Base-by-base conservation (phyloP, 2,797 vertebrate genomes). In the Orestias chungarensis region DNA sequence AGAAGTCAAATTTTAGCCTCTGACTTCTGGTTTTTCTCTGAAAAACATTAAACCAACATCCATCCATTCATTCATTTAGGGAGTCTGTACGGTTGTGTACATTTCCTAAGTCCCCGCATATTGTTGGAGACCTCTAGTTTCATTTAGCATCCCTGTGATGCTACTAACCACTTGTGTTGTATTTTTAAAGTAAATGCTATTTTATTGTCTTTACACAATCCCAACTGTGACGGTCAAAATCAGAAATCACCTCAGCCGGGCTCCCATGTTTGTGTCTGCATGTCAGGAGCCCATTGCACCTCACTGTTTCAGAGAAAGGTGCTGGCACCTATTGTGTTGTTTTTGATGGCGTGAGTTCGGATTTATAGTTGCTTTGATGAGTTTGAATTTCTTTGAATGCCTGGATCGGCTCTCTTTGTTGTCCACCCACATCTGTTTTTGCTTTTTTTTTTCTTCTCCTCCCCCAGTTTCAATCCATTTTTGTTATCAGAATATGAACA, bases 301-400 rank as follows among this genome's bases (percentile, higher is more conserved):
- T 75, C 70, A 79, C 72, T 86, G 83, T 82, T 75, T 46, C 44
- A 52, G 29, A 82, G 84, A 91, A 93, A 83, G 83, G 91, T 88
- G 82, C 44, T 76, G 83, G 82, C 80, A 57, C 54, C 78, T 67
- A 66, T 66, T 78, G 42, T 91, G 88, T n/a, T 82, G 87, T 74
- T 31, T 75, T 79, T 83, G 66, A 75, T 75, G 46, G 50, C 69
- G 1, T 40, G 8, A 8, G 59, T 78, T 81, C 27, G 83, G 76
- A 46, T 91, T 87, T 89, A 77, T 89, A 79, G 85, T 89, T 82
- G 82, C 64, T 87, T 81, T 4, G 82, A 83, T 84, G 52, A 85
- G 40, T 84, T 52, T 6, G 29, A 33, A 46, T 78, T 91, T 89
- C 85, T 84, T 49, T 72, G 85, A 89, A 89, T 57, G 49, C 69